Conservation (phyloP, 2,113 vertebrate genomes). For the Micromys minutus region DNA sequence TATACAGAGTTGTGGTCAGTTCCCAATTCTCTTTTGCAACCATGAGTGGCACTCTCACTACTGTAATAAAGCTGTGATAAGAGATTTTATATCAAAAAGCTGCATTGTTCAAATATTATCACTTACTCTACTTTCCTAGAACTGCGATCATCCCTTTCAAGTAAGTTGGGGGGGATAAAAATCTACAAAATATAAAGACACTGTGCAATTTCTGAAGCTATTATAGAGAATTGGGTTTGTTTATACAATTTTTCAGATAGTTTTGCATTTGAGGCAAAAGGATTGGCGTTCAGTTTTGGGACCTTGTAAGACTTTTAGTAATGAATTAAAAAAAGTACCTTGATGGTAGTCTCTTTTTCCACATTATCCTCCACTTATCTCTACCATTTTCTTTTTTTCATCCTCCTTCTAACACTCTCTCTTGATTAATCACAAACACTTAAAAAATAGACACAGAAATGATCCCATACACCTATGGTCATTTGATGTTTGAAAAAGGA, state of each 20-base stretch:
- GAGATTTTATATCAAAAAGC: slow-evolving; percentile 23
- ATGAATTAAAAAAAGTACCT: background rate
- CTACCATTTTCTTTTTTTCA: fast-evolving
- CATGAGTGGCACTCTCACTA: slow-evolving; percentile 46
- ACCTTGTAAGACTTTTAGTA: background rate
- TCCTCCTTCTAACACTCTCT: background rate
- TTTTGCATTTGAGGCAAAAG: slow-evolving; percentile 26
- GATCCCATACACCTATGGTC: no score
- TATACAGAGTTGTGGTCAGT: slow-evolving; percentile 45
- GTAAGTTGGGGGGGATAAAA: background rate
- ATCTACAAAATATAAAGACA: slow-evolving; percentile 49
- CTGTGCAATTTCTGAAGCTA: slow-evolving; percentile 12
- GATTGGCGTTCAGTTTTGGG: background rate
- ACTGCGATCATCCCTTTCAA: background rate
- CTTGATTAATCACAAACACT: background rate
- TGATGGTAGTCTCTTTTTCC: background rate
- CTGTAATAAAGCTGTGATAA: slow-evolving; percentile 60
- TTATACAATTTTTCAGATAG: background rate
- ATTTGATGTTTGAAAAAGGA: no score
- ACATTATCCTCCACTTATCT: background rate
- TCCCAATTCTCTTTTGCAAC: slow-evolving; percentile 37
- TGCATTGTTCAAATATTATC: slow-evolving; percentile 46
- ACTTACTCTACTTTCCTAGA: slow-evolving; percentile 54
- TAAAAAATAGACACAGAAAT: no score
- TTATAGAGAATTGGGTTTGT: slow-evolving; percentile 60